Evolutionary conservation across 2,113 vertebrate species (phyloP).

Genomic region (Sorex fumeus): DNA sequence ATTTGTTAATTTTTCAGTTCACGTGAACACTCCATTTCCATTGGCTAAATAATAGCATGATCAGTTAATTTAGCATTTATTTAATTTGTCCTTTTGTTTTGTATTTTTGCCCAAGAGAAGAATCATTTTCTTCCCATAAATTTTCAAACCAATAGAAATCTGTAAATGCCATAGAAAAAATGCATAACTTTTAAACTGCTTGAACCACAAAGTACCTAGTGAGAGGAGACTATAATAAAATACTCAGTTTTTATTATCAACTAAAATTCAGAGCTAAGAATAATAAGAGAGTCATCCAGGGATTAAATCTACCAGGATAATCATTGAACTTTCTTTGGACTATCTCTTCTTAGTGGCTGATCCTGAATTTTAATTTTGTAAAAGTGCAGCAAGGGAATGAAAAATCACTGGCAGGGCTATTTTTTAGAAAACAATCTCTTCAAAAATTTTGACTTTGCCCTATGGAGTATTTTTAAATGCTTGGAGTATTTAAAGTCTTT

Average conservation of each 20-base stretch:
- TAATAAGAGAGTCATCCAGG: not conserved
- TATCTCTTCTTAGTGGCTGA: slow-evolving; percentile 53
- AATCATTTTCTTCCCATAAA: slow-evolving; percentile 46
- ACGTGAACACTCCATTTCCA: not conserved
- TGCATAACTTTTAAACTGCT: not conserved
- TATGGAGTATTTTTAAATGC: slow-evolving; percentile 65
- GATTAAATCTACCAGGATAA: slow-evolving; percentile 66
- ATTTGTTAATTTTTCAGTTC: slow-evolving; percentile 44
- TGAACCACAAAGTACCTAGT: slow-evolving; percentile 10
- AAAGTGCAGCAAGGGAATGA: slow-evolving; percentile 36
- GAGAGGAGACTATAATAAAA: slow-evolving; percentile 30
- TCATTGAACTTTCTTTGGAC: slow-evolving; percentile 55
- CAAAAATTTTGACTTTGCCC: slow-evolving; percentile 63
- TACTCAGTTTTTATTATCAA: not conserved
- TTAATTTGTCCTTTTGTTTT: not conserved
- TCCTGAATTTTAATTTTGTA: slow-evolving; percentile 76
- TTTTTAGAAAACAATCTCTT: slow-evolving; percentile 27
- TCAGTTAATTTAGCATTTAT: not conserved
- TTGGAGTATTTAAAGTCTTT: slow-evolving; percentile 72
- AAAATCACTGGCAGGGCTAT: slow-evolving; percentile 12
- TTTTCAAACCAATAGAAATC: slow-evolving; percentile 55
- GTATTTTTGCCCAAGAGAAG: not conserved
- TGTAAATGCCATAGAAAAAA: slow-evolving; percentile 50
- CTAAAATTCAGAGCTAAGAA: slow-evolving; percentile 49
- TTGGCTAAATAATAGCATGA: not conserved